These are phyloP conservation scores for Oplegnathus fasciatus DNA, from an alignment of 2,113 vertebrate genomes.

Conservation along the genomic window DNA sequence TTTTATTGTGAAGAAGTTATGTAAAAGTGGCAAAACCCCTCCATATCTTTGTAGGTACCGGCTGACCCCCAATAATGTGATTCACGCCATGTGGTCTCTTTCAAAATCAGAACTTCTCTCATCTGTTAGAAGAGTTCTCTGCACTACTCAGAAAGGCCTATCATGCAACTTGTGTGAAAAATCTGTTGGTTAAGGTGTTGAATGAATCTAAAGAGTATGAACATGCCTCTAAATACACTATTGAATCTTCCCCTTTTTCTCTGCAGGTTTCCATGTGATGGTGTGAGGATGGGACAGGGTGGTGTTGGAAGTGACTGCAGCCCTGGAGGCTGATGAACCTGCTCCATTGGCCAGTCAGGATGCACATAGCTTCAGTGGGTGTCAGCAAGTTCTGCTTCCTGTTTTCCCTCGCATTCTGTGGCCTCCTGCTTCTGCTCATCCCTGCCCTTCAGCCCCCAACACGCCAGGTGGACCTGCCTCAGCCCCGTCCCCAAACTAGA, in stretches of 20 bases:
- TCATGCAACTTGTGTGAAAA: background rate
- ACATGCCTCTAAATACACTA: background rate
- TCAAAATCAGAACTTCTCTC: background rate
- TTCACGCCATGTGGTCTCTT: background rate
- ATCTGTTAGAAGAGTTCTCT: background rate
- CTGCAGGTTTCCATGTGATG: slow-evolving; percentile 57
- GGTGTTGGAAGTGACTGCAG: slow-evolving; percentile 66
- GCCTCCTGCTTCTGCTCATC: slow-evolving; percentile 87
- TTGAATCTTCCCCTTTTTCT: background rate
- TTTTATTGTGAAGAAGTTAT: background rate
- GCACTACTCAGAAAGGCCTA: background rate
- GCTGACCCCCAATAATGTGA: background rate
- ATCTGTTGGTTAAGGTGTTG: background rate
- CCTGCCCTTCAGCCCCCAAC: slow-evolving; percentile 79
- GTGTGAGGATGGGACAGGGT: slow-evolving; percentile 75
- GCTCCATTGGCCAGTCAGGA: slow-evolving; percentile 77
- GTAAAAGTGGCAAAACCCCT: background rate
- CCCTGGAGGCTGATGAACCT: slow-evolving; percentile 83
- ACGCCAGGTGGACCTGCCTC: slow-evolving; percentile 63
- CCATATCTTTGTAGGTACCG: background rate
- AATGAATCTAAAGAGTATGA: background rate
- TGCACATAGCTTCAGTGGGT: slow-evolving; percentile 85
- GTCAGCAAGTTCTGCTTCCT: slow-evolving; percentile 90
- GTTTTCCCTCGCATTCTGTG: slow-evolving; percentile 86
- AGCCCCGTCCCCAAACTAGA: slow-evolving; percentile 64